Evolutionary conservation across 2,797 vertebrate species (phyloP), one percentile per base, ranked within the genome.

Genomic region (Oryzias dopingdopingensis): DNA sequence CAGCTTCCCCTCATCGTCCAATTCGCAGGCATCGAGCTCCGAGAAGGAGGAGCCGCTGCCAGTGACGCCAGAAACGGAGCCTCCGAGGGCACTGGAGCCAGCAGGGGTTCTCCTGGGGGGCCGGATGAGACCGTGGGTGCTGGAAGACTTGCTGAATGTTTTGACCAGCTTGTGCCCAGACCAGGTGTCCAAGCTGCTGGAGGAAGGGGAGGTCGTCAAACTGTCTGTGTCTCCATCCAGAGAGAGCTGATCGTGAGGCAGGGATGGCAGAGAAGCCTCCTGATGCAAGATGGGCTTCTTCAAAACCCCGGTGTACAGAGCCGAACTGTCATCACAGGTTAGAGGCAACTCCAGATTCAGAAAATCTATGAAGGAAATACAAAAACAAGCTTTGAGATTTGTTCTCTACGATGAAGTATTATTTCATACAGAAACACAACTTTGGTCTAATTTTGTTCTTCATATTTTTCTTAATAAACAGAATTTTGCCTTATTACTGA

Each of bases 291-390:
- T 79, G 0, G 92, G 91, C 86, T 96, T 97, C 92, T 96, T 99
- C 78, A 96, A 91, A 76, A 97, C 94, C 20, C 94, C 96, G 0
- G 96, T 94, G 65, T 98, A 98, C 59, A 99, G 92, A 59, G 95
- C 94, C 0, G 92, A 78, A 78, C 92, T 93, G 78, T 96, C 95
- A 55, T 98, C 95, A 67, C 94, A 93, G 64, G 85, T 81, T 0
- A 93, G 88, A 42, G 93, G 80, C 1, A 75, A 83, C 70, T 95
- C 95, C 56, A 95, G 77, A 42, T 90, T 90, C 26, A 94, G 89
- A 22, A 91, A 89, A 63, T 96, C 96, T 93, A 63, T n/a, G 56
- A 23, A 52, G 43, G 20, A 29, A 52, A 20, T 62, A 44, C 52
- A 44, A 42, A 37, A 32, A 32, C 2, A 32, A 10, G 8, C 7